Percentiles rank a stretch among this genome's conserved stretches.
phyloP scores from a whole-genome alignment of 1,140 invertebrate genomes.

The Thereuonema tuberculata region DNA sequence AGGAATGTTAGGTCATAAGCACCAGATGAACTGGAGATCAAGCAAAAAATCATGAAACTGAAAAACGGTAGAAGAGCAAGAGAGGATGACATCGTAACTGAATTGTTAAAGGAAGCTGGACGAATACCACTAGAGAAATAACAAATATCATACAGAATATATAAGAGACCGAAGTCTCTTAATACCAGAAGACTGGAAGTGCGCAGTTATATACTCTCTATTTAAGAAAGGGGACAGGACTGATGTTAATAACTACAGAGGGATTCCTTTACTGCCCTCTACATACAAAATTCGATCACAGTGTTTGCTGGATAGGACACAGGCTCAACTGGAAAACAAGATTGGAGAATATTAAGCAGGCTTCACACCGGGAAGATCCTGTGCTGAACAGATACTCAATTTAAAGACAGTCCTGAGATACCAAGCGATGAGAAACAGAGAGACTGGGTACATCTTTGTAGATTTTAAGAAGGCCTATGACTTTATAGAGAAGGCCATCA shows the following conservation, averaged over 20 bases:
- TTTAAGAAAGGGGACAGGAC: background rate
- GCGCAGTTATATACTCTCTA: background rate
- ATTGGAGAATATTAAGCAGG: background rate
- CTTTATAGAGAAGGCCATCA: background rate
- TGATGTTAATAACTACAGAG: background rate
- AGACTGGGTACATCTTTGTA: background rate
- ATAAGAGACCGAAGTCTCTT: background rate
- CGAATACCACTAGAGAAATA: background rate
- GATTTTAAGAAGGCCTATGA: background rate
- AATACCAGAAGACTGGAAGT: background rate
- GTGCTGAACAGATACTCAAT: background rate
- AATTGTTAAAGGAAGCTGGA: background rate
- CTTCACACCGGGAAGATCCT: background rate
- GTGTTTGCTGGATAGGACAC: background rate
- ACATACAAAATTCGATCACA: background rate
- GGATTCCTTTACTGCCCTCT: background rate
- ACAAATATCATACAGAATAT: background rate
- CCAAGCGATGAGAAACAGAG: background rate
- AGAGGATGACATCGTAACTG: background rate
- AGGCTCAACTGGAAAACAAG: background rate
- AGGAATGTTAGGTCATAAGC: no score
- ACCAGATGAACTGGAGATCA: background rate
- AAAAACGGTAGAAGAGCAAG: background rate
- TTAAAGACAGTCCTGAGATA: background rate
- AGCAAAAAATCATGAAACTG: background rate